Evolutionary conservation across 2,888 invertebrate species (phyloP), one percentile per base, ranked within the genome.

Genomic region (Dione juno): DNA sequence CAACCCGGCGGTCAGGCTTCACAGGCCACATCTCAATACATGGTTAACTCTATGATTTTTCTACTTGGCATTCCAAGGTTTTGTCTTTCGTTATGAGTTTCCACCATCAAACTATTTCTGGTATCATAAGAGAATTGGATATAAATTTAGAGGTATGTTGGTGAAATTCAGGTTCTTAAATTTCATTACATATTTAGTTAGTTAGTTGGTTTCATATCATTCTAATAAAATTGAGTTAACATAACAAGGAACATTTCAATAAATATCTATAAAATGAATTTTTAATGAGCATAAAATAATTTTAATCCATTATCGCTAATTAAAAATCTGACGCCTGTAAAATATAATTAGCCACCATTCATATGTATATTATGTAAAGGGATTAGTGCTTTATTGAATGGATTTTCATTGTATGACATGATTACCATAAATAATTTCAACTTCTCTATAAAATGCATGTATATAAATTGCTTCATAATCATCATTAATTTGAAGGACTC

Each of bases 271-370:
- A n/a, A 57, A 57, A 57, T 16, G 10, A 37, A 16, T 37, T 10
- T 57, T 16, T 57, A 57, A 57, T 37, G 16, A 57, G 37, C 16
- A n/a, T 37, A 64, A 37, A 37, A 28, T 10, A 61, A 61, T 45
- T 61, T 45, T n/a, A 45, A 61, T 61, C 8, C 2, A 63, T 19
- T 64, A 64, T 50, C 63, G 35, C 16, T 50, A 64, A 50, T 64
- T 48, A 64, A 64, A 50, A 64, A 48, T 63, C 63, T 64, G 63
- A 64, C 19, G 48, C 63, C 37, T 64, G 50, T 64, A 64, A 64
- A 64, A 64, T 64, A 37, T 63, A 50, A 64, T 64, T 64, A 50
- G 50, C 50, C 63, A 64, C 63, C 35, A 50, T 13, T 64, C 35
- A 37, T 50, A 48, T 64, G 16, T 16, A 37, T 35, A 57, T 57